A percentile compares a stretch with the other conserved stretches of the same genome.
Conservation (phyloP, 2,113 vertebrate genomes). For the Chrysemys picta region DNA sequence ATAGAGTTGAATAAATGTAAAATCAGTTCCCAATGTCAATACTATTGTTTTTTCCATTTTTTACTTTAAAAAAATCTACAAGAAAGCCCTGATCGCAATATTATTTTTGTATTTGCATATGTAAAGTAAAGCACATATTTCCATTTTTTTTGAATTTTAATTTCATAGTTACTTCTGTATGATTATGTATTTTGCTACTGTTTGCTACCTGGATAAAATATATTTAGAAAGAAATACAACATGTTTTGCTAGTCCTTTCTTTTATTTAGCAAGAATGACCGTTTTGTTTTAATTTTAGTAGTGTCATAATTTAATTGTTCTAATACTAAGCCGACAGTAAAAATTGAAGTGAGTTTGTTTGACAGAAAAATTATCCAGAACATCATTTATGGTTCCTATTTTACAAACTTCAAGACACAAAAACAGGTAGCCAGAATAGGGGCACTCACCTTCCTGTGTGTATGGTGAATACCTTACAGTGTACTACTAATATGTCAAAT, state of each 20-base stretch:
- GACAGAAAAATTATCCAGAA: not conserved
- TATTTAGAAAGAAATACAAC: slow-evolving; percentile 2
- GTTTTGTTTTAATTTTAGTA: slow-evolving; percentile 16
- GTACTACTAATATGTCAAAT: not conserved
- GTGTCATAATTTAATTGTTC: not conserved
- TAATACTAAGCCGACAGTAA: not conserved
- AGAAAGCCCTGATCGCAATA: not conserved
- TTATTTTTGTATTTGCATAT: slow-evolving; percentile 5
- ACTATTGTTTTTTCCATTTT: slow-evolving; percentile 1
- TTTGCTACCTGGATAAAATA: slow-evolving; percentile 17
- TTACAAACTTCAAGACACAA: not conserved
- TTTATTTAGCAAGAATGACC: slow-evolving; percentile 10
- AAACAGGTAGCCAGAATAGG: not conserved
- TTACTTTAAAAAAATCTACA: not conserved
- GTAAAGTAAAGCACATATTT: slow-evolving; percentile 35
- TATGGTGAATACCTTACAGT: not conserved
- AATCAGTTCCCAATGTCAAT: slow-evolving; percentile 15
- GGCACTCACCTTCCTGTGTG: not conserved
- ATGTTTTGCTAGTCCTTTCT: slow-evolving; percentile 8
- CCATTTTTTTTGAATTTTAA: not conserved
- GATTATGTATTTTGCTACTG: not conserved
- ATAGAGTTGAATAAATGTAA: slow-evolving; percentile 34
- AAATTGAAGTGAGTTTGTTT: not conserved
- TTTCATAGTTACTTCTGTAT: not conserved
- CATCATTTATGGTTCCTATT: not conserved